Base-by-base conservation (phyloP, 2,888 invertebrate genomes). In the Criorhina ranunculi region DNA sequence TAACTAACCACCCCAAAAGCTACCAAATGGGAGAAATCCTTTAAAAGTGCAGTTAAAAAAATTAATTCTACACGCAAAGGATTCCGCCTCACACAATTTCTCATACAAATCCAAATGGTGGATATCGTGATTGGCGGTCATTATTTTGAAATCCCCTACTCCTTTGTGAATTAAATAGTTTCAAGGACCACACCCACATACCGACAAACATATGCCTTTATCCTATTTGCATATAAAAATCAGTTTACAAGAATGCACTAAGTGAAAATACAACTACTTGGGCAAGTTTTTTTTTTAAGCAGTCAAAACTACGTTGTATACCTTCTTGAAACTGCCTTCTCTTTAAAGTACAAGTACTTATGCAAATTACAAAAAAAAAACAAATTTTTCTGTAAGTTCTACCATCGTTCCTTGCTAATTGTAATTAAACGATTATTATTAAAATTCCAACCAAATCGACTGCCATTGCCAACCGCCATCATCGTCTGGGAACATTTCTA, bases 121-220 rank as follows among this genome's bases (percentile, higher is more conserved):
- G 64, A 76, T 81, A 35, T 69, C 81, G 81, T 81, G 81, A 76
- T 81, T 69, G 76, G 76, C 69, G 81, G 69, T 81, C 69, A 70
- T 81, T 81, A 81, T 29, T 64, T 69, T 49, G 15, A 40, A 53
- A 51, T 17, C 55, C 17, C 11, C 46, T 4, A 42, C 17, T 19
- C 35, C 60, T 37, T 31, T 17, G 64, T 49, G 37, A 75, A 75
- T 80, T 80, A 78, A 79, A 64, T 64, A 57, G 42, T 35, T 44
- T 17, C 33, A 37, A 55, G 8, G 33, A 31, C 57, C 42, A 11
- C 62, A 24, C 53, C 60, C 60, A 42, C 60, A 57, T 44, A 7
- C 33, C 4, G 31, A 62, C 0, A 17, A n/a, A 19, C 33, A 6
- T 9, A 17, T 12, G 24, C 55, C 29, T 57, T 69, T 46, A 69